A percentile compares a stretch with the other conserved stretches of the same genome.
These are phyloP conservation scores for Columba guinea DNA, from an alignment of 2,797 vertebrate species.

Conservation along the genomic window DNA sequence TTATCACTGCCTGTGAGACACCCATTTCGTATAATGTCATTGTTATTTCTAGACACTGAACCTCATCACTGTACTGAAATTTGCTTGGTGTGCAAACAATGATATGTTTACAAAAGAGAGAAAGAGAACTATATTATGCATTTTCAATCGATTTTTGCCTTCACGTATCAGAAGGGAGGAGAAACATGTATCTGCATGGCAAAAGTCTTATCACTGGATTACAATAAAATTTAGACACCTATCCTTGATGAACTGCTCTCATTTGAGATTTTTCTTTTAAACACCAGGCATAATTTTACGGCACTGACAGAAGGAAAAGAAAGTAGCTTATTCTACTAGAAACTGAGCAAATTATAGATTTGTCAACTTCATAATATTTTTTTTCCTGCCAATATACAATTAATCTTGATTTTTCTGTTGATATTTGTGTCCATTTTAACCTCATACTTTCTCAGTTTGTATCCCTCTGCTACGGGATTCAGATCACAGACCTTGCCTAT, in stretches of 20 bases:
- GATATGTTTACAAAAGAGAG: not conserved
- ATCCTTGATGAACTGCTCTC: not conserved
- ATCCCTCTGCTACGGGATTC: not conserved
- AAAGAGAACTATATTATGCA: not conserved
- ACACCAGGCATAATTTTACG: not conserved
- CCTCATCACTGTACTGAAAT: not conserved
- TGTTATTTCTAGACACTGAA: not conserved
- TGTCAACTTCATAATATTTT: not conserved
- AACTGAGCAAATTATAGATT: not conserved
- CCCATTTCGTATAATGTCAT: not conserved
- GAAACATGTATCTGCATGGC: not conserved
- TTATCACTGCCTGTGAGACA: not conserved
- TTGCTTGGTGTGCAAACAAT: not conserved
- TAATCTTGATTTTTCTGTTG: not conserved
- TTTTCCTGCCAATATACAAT: not conserved
- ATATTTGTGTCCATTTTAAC: not conserved
- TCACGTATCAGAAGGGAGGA: rapidly evolving
- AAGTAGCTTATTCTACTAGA: not conserved
- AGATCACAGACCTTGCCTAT: not conserved
- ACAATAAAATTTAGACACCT: not conserved
- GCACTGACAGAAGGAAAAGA: not conserved
- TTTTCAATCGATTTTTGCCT: not conserved
- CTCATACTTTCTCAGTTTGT: not conserved
- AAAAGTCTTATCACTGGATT: not conserved
- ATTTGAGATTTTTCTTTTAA: not conserved